Conservation (phyloP, 2,113 vertebrate species). For the Phainopepla nitens region DNA sequence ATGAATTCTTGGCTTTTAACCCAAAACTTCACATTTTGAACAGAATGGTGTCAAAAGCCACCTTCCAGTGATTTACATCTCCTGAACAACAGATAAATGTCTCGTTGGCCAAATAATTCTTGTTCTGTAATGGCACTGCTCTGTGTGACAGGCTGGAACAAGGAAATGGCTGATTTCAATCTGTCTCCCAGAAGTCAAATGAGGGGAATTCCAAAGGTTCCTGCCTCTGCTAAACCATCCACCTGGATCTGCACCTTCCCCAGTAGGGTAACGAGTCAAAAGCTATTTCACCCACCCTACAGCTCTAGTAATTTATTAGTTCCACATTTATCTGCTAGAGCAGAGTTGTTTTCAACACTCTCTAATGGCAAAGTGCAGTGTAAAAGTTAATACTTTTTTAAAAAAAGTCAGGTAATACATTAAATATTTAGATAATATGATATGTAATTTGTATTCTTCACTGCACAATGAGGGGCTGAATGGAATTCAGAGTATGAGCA, state of each 20-base stretch:
- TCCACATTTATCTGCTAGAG: not conserved
- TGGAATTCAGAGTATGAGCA: not conserved
- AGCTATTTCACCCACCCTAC: not conserved
- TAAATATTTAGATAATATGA: not conserved
- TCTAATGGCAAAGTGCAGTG: not conserved
- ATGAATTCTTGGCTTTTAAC: conserved; percentile 4
- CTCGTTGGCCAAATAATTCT: not conserved
- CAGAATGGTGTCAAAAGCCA: not conserved
- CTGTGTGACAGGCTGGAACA: not conserved
- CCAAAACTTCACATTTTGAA: not conserved
- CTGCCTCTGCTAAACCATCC: not conserved
- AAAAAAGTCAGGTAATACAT: not conserved
- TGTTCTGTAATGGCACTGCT: not conserved
- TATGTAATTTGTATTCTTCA: not conserved
- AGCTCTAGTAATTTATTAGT: not conserved
- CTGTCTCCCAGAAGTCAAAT: not conserved
- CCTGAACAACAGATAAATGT: not conserved
- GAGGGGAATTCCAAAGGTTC: not conserved
- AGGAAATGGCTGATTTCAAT: not conserved
- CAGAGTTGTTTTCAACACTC: not conserved
- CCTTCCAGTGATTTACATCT: not conserved
- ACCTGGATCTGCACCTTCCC: not conserved
- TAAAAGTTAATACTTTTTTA: not conserved
- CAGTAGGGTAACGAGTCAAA: not conserved
- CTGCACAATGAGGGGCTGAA: not conserved